Percentiles rank a stretch among this genome's conserved stretches.
phyloP scores from a whole-genome alignment of 2,113 vertebrate species.

The Andinoacara biseriatus region DNA sequence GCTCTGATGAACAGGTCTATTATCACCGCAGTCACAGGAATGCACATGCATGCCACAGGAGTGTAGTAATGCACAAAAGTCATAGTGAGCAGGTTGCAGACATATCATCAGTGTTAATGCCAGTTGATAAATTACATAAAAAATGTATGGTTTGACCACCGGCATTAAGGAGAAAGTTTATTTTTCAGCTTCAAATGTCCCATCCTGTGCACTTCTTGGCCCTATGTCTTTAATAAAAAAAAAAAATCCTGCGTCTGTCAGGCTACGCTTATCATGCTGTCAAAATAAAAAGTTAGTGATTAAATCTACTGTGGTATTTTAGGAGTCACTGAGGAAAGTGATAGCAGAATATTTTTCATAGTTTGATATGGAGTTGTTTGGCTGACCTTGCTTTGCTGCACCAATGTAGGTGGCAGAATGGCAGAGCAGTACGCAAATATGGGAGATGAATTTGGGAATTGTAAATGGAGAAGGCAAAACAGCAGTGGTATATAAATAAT shows the following conservation, averaged over 20 bases:
- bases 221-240: too few species aligned
- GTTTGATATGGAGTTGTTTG: background rate
- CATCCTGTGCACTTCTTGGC: background rate
- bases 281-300: background rate
- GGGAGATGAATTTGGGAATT: background rate
- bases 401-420: background rate
- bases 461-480: background rate
- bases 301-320: background rate
- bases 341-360: constrained; percentile 20
- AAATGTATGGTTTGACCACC: background rate
- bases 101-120: background rate
- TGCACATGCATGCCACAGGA: background rate
- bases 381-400: constrained; percentile 1
- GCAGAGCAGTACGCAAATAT: background rate
- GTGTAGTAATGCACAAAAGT: background rate
- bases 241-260: background rate
- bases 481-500: background rate
- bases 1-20: background rate
- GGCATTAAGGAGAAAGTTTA: background rate
- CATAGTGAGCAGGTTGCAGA: background rate
- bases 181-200: background rate
- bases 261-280: background rate
- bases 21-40: background rate
- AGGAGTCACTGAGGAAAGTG: background rate
- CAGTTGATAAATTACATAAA: background rate